Conservation (phyloP, 2,888 invertebrate species). For the Agelastica alni region DNA sequence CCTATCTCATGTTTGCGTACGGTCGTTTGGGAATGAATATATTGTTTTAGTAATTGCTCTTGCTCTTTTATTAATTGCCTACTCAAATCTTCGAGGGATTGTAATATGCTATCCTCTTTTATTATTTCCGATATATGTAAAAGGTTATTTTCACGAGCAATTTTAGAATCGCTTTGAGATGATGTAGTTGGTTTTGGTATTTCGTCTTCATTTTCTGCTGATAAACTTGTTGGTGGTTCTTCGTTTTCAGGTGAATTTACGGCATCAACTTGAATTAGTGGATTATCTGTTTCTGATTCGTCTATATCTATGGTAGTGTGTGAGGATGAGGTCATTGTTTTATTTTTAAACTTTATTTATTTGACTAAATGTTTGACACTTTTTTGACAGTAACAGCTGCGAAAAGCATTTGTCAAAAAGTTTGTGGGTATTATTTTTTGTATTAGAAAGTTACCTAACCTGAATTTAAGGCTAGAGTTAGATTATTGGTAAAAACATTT, state of each 20-base stretch:
- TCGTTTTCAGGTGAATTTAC: not conserved
- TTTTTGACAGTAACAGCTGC: not conserved
- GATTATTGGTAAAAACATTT: too few relatives aligned
- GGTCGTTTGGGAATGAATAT: too few relatives aligned
- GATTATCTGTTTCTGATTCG: not conserved
- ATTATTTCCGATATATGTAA: too few relatives aligned
- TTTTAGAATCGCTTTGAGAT: too few relatives aligned
- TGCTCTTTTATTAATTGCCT: constrained; percentile 4
- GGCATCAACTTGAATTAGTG: not conserved
- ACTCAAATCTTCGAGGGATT: constrained; percentile 5
- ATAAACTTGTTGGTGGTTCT: too few relatives aligned
- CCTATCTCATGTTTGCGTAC: not conserved
- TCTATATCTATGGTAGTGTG: not conserved
- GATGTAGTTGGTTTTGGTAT: too few relatives aligned
- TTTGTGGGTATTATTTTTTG: too few relatives aligned
- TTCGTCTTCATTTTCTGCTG: too few relatives aligned
- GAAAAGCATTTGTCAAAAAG: too few relatives aligned
- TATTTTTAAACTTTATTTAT: not conserved
- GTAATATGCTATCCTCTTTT: not conserved
- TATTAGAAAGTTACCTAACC: too few relatives aligned
- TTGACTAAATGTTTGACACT: not conserved
- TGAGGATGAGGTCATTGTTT: not conserved
- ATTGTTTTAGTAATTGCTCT: constrained; percentile 2
- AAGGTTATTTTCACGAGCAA: too few relatives aligned
- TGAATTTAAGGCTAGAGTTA: too few relatives aligned